Evolutionary conservation across 1,140 invertebrate species (phyloP).

Genomic region (Drosophila pachea): DNA sequence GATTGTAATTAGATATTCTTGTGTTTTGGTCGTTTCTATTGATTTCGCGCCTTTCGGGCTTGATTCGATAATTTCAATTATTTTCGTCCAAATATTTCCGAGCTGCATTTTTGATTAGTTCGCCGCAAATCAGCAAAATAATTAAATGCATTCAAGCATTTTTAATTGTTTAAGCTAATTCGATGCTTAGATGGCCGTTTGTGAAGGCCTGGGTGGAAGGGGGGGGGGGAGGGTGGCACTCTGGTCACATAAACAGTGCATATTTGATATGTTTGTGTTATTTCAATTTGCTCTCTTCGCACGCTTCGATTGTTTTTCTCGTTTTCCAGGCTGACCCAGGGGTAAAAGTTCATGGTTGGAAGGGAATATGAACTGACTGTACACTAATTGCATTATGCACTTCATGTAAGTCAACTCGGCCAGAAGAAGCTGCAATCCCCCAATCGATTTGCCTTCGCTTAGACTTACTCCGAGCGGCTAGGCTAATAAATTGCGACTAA

Average conservation of each 20-base stretch:
- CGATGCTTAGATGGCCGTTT: slow-evolving; percentile 39
- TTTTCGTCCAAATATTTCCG: slow-evolving; percentile 56
- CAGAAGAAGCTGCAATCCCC: too few species aligned
- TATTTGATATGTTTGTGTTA: slow-evolving; percentile 56
- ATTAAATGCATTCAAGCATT: slow-evolving; percentile 77
- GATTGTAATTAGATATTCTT: slow-evolving; percentile 39
- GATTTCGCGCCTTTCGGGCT: slow-evolving; percentile 35
- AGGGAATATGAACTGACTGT: too few species aligned
- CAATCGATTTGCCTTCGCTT: background rate
- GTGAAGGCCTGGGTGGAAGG: too few species aligned
- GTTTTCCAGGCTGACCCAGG: slow-evolving; percentile 10
- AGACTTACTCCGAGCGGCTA: slow-evolving; percentile 2
- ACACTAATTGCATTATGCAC: too few species aligned
- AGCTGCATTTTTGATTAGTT: slow-evolving; percentile 73
- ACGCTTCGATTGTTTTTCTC: slow-evolving; percentile 30
- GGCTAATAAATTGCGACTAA: slow-evolving; percentile 40
- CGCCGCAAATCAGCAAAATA: slow-evolving; percentile 67
- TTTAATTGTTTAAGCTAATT: slow-evolving; percentile 74
- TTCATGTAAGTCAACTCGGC: too few species aligned
- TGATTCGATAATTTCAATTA: slow-evolving; percentile 69
- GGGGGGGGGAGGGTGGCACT: background rate
- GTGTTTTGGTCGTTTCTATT: slow-evolving; percentile 34
- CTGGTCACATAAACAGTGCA: slow-evolving; percentile 43
- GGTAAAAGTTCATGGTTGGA: background rate
- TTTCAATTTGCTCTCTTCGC: slow-evolving; percentile 16